Percentiles rank a stretch among this genome's conserved stretches.
phyloP scores from a whole-genome alignment of 2,113 vertebrate species.

The Ochotona princeps region DNA sequence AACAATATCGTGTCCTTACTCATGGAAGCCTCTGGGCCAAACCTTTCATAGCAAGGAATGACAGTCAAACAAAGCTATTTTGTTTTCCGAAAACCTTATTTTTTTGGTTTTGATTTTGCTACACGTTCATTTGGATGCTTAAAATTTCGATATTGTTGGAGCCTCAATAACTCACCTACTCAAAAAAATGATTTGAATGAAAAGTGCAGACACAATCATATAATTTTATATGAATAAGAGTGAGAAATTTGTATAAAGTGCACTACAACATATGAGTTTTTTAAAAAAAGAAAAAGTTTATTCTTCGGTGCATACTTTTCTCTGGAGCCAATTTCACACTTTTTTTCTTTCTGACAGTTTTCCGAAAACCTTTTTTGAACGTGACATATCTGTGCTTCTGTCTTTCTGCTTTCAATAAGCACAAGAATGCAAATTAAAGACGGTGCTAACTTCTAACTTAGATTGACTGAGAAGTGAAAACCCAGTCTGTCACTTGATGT shows the following conservation, averaged over 20 bases:
- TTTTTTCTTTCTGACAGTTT: neutral
- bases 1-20: neutral
- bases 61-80: neutral
- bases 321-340: neutral
- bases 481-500: neutral
- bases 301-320: neutral
- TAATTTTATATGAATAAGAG: neutral
- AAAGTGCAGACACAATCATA: neutral
- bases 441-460: neutral
- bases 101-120: neutral
- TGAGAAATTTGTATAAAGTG: neutral
- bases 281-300: neutral
- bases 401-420: no score
- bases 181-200: neutral
- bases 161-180: neutral
- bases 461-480: neutral
- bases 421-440: no score
- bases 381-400: no score
- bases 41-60: neutral
- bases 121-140: neutral
- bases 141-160: neutral
- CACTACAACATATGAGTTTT: neutral
- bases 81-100: neutral
- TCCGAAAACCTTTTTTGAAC: neutral
- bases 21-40: neutral